phyloP scores from a whole-genome alignment of 1,140 invertebrate genomes.

The Proctacanthus coquilletti region DNA sequence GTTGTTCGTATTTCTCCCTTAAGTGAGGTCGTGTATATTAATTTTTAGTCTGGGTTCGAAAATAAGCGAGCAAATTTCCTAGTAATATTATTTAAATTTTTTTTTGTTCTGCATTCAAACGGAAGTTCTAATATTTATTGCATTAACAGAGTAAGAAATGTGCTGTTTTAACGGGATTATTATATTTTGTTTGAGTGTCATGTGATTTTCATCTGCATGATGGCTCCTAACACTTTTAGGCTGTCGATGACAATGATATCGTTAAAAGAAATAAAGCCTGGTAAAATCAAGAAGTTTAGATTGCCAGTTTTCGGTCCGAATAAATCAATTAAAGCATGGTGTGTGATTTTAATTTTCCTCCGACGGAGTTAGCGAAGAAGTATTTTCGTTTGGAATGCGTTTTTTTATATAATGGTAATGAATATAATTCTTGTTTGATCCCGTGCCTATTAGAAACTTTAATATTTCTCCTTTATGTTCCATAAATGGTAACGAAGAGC shows the following conservation, averaged over 20 bases:
- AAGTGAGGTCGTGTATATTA: conserved; percentile 3
- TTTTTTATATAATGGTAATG: conserved; percentile 3
- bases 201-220: neutral
- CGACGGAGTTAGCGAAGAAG: conserved; percentile 7
- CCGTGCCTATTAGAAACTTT: conserved; percentile 7
- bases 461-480: conserved; percentile 2
- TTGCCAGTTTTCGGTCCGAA: conserved; percentile 3
- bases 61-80: conserved; percentile 4
- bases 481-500: too few relatives aligned
- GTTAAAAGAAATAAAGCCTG: conserved; percentile 2
- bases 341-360: conserved; percentile 3
- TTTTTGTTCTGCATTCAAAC: conserved; percentile 3
- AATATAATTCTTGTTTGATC: conserved; percentile 8
- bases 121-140: neutral
- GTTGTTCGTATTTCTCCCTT: conserved; percentile 8
- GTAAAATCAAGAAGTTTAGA: conserved; percentile 5
- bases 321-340: conserved; percentile 5
- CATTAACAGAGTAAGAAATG: conserved; percentile 3
- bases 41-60: conserved; percentile 1
- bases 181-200: too few relatives aligned
- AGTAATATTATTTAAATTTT: conserved; percentile 1
- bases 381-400: conserved; percentile 1
- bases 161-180: neutral
- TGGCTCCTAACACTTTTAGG: conserved; percentile 1
- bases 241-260: conserved; percentile 5